Percentiles rank a stretch among this genome's conserved stretches.
Evolutionary conservation across 2,797 vertebrate genomes (phyloP).

Genomic region (Pseudotriccus pelzelni): DNA sequence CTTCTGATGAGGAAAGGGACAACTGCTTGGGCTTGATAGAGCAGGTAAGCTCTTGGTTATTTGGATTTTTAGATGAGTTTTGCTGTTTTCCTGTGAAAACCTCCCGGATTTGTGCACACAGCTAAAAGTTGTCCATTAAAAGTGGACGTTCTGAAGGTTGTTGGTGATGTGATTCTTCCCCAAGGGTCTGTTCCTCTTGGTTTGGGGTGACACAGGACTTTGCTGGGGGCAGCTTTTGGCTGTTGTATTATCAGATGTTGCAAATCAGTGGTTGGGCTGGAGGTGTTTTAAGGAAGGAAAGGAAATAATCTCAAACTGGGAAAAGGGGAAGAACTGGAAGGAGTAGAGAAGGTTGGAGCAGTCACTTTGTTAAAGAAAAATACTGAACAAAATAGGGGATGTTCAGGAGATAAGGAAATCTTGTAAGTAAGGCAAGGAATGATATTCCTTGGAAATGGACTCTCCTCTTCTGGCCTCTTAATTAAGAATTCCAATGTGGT

Average conservation of each 20-base stretch:
- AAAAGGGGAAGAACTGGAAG: neutral
- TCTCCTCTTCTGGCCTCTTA: neutral
- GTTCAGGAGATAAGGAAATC: neutral
- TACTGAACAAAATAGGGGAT: neutral
- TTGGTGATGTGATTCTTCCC: neutral
- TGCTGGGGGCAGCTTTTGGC: neutral
- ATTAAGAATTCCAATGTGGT: neutral
- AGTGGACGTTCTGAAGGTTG: neutral
- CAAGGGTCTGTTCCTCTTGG: neutral
- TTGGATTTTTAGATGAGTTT: neutral
- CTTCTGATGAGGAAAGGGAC: conserved; percentile 89
- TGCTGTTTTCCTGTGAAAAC: neutral
- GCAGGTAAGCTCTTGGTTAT: conserved; percentile 43
- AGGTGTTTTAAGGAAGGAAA: no score
- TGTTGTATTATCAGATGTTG: neutral
- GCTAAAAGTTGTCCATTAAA: neutral
- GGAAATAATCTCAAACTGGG: neutral
- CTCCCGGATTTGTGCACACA: neutral
- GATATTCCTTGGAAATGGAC: neutral
- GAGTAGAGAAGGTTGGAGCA: neutral
- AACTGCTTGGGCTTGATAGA: conserved; percentile 83
- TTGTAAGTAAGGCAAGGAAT: neutral
- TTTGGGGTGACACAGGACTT: neutral
- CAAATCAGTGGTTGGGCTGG: neutral
- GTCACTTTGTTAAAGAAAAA: neutral